Evolutionary conservation across 2,888 invertebrate genomes (phyloP).

Genomic region (Scaptomyza polygonia): DNA sequence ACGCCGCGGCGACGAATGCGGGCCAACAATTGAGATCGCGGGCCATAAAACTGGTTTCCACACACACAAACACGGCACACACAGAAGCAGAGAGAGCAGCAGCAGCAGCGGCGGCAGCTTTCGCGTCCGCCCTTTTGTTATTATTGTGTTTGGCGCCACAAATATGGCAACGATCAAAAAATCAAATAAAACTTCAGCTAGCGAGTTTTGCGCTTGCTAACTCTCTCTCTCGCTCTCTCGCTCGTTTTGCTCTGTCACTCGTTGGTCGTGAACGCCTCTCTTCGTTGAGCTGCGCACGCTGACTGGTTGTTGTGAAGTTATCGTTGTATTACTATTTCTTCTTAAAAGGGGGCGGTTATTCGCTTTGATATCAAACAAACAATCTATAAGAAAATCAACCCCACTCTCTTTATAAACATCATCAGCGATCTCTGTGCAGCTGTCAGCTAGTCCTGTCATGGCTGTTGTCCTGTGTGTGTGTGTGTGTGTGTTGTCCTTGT

Average conservation of each 20-base stretch:
- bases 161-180: slow-evolving; percentile 83
- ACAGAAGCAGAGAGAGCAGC: slow-evolving; percentile 28
- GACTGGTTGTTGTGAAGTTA: slow-evolving; percentile 55
- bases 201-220: slow-evolving; percentile 4
- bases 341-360: slow-evolving; percentile 58
- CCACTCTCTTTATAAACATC: slow-evolving; percentile 32
- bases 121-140: slow-evolving; percentile 69
- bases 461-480: slow-evolving; percentile 38
- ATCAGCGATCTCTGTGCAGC: slow-evolving; percentile 65
- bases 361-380: slow-evolving; percentile 72
- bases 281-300: slow-evolving; percentile 46
- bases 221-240: slow-evolving; percentile 14
- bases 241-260: slow-evolving; percentile 2
- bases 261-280: slow-evolving; percentile 62
- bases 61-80: slow-evolving; percentile 21
- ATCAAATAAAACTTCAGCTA: slow-evolving; percentile 30
- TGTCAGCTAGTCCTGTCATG: slow-evolving; percentile 63
- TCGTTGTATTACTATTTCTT: background rate
- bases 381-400: slow-evolving; percentile 57
- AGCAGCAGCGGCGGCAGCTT: slow-evolving; percentile 63
- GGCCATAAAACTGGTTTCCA: slow-evolving; percentile 77
- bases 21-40: slow-evolving; percentile 71
- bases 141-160: slow-evolving; percentile 59
- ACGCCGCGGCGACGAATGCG: slow-evolving; percentile 59
- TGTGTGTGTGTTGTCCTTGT: slow-evolving; percentile 29